A percentile compares a stretch with the other conserved stretches of the same genome.
Conservation (phyloP, 1,140 invertebrate species). For the Drosophila tani region DNA sequence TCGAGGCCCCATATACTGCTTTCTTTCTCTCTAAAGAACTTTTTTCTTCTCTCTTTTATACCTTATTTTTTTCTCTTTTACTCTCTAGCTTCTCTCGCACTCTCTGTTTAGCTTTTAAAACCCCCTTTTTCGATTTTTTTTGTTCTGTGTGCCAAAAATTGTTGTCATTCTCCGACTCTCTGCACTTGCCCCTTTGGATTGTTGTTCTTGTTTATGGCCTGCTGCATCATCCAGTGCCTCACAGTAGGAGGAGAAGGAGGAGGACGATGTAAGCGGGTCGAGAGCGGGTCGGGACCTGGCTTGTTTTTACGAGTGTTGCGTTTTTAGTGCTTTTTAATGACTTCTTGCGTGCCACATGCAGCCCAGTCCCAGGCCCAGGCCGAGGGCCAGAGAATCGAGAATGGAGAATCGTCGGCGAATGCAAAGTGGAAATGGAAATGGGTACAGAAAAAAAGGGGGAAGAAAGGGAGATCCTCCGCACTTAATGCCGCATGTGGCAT, state of each 20-base stretch:
- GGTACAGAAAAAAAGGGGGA: conserved; percentile 16
- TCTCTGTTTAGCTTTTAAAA: conserved; percentile 11
- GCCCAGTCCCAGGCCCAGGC: conserved; percentile 1
- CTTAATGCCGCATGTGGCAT: conserved; percentile 34
- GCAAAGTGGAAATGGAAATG: conserved; percentile 44
- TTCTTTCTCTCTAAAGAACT: not conserved
- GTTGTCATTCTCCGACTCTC: conserved; percentile 52
- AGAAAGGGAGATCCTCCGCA: conserved; percentile 12
- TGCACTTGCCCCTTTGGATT: conserved; percentile 16
- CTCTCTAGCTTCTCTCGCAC: not conserved
- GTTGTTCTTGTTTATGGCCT: conserved; percentile 55
- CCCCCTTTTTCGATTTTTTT: conserved; percentile 5
- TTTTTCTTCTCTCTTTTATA: not conserved
- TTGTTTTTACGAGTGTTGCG: conserved; percentile 57
- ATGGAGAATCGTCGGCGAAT: conserved; percentile 44
- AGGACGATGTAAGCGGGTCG: conserved; percentile 8
- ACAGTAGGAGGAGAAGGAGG: not conserved
- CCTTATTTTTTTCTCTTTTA: not conserved
- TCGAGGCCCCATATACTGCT: not conserved
- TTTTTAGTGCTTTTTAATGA: conserved; percentile 72
- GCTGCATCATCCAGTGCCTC: conserved; percentile 53
- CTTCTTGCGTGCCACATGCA: conserved; percentile 80
- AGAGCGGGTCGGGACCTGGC: conserved; percentile 14
- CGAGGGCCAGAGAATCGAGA: conserved; percentile 29
- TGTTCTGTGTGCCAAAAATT: conserved; percentile 48